Evolutionary conservation across 2,888 invertebrate species (phyloP).

Genomic region (Rhodophaea formosa): DNA sequence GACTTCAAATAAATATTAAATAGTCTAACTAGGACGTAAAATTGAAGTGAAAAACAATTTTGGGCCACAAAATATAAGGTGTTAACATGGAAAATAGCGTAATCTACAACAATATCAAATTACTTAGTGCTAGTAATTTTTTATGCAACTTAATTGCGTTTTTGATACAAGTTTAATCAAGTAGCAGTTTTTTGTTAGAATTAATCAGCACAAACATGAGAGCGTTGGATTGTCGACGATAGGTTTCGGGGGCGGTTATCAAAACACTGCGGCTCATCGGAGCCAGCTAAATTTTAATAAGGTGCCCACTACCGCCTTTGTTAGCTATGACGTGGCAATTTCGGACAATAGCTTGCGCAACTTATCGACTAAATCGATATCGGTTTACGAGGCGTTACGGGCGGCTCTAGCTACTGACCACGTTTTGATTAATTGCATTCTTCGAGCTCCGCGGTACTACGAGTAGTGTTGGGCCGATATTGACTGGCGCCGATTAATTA

Average conservation of each 20-base stretch:
- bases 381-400: constrained; percentile 79
- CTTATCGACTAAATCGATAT: constrained; percentile 80
- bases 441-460: constrained; percentile 49
- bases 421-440: constrained; percentile 79
- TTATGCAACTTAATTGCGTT: no score
- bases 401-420: constrained; percentile 76
- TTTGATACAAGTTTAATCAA: constrained; percentile 18
- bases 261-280: constrained; percentile 76
- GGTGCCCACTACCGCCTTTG: constrained; percentile 80
- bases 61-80: no score
- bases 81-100: no score
- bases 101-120: no score
- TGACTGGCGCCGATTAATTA: constrained; percentile 76
- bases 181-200: constrained; percentile 24
- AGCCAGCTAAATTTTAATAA: constrained; percentile 79
- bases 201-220: constrained; percentile 28
- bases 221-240: constrained; percentile 39
- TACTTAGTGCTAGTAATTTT: no score
- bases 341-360: constrained; percentile 77
- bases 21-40: no score
- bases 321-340: constrained; percentile 68
- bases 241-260: constrained; percentile 65
- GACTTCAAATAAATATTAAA: no score
- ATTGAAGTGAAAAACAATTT: no score
- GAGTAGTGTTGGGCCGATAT: constrained; percentile 54